Conservation (phyloP, 2,888 invertebrate genomes). For the Barypeithes pellucidus region DNA sequence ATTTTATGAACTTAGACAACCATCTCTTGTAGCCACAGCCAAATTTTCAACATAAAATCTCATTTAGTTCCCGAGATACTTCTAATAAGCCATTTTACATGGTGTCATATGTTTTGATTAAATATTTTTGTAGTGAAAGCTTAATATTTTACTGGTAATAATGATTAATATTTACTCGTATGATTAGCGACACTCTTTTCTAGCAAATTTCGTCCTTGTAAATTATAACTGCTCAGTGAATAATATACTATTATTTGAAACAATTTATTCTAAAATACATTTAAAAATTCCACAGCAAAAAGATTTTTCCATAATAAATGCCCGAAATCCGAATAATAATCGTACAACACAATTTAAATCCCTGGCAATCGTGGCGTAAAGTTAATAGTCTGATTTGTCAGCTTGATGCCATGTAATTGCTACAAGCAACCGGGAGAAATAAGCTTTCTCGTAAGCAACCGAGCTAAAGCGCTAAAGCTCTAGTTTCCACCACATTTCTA, state of each 20-base stretch:
- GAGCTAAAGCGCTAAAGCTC: slow-evolving; percentile 47
- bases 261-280: not conserved
- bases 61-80: no score
- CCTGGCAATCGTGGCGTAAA: slow-evolving; percentile 38
- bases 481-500: slow-evolving; percentile 50
- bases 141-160: no score
- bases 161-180: no score
- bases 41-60: no score
- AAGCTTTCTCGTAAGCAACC: slow-evolving; percentile 48
- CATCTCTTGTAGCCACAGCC: no score
- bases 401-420: slow-evolving; percentile 47
- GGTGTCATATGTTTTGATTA: no score
- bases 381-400: slow-evolving; percentile 51
- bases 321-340: slow-evolving; percentile 16
- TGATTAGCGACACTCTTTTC: no score
- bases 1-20: no score
- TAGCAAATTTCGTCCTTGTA: no score
- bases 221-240: no score
- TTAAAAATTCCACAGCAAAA: slow-evolving; percentile 1
- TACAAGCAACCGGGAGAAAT: slow-evolving; percentile 48
- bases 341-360: slow-evolving; percentile 44
- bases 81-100: no score
- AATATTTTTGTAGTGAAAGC: no score
- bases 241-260: not conserved
- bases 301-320: slow-evolving; percentile 7